Conservation (phyloP, 2,797 vertebrate species). For the Anguilla obscura region DNA sequence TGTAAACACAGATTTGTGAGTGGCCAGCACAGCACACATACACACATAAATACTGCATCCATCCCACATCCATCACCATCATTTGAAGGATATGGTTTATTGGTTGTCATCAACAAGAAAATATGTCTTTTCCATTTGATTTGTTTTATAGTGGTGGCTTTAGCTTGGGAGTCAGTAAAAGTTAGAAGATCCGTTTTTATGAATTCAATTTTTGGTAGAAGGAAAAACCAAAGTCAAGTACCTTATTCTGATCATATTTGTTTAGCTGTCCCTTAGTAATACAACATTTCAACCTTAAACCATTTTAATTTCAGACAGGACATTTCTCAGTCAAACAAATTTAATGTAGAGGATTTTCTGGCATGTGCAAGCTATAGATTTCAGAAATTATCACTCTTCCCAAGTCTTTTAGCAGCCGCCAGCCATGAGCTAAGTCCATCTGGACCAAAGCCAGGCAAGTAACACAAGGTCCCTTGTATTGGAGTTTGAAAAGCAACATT, state of each 20-base stretch:
- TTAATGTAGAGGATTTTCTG: conserved; percentile 20
- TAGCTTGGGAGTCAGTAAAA: not conserved
- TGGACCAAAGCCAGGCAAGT: conserved; percentile 3
- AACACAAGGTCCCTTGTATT: not conserved
- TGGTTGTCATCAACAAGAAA: not conserved
- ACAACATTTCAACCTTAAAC: conserved; percentile 20
- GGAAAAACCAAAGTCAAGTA: not conserved
- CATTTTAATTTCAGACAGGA: not conserved
- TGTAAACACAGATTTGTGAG: conserved; percentile 32
- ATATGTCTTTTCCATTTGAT: not conserved
- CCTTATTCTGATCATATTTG: conserved; percentile 19
- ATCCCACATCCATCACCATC: conserved; percentile 40
- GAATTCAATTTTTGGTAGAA: not conserved
- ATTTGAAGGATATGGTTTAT: not conserved
- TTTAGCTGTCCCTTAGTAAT: not conserved
- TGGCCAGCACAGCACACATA: conserved; percentile 32
- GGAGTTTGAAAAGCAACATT: not conserved
- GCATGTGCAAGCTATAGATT: conserved; percentile 7
- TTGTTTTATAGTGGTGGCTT: not conserved
- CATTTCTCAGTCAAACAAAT: conserved; percentile 7
- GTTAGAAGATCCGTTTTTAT: not conserved
- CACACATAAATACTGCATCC: conserved; percentile 41
- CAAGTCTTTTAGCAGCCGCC: not conserved
- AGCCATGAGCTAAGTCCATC: conserved; percentile 14
- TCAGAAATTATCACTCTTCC: conserved; percentile 13